These are phyloP conservation scores for Melanaphis sacchari DNA, from an alignment of 1,140 invertebrate species.

Conservation along the genomic window DNA sequence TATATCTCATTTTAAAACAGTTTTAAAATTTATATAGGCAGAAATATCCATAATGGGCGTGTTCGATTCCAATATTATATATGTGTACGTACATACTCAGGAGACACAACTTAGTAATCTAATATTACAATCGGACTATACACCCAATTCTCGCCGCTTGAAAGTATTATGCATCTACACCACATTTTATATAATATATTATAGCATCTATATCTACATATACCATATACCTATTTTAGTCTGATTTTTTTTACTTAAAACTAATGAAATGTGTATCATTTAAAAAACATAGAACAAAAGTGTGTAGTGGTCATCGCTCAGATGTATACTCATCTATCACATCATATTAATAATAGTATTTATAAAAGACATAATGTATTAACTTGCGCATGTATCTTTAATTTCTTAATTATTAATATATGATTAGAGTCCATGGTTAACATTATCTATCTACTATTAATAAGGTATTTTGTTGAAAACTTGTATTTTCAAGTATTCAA, in stretches of 20 bases:
- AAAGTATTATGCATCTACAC: background rate
- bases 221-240: background rate
- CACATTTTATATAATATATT: background rate
- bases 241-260: background rate
- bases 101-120: conserved; percentile 36
- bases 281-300: background rate
- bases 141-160: background rate
- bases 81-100: background rate
- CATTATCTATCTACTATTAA: background rate
- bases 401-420: too few relatives aligned
- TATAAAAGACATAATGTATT: background rate
- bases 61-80: conserved; percentile 18
- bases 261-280: background rate
- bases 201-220: background rate
- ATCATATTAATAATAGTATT: background rate
- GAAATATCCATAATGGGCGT: conserved; percentile 30
- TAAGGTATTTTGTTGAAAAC: background rate
- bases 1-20: background rate
- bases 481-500: background rate
- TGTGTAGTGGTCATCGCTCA: background rate
- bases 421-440: background rate
- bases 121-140: conserved; percentile 44
- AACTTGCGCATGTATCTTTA: background rate
- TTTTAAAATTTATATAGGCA: conserved; percentile 6
- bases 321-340: background rate